These are phyloP conservation scores for Andinoacara biseriatus DNA, from an alignment of 2,113 vertebrate species.

Conservation along the genomic window DNA sequence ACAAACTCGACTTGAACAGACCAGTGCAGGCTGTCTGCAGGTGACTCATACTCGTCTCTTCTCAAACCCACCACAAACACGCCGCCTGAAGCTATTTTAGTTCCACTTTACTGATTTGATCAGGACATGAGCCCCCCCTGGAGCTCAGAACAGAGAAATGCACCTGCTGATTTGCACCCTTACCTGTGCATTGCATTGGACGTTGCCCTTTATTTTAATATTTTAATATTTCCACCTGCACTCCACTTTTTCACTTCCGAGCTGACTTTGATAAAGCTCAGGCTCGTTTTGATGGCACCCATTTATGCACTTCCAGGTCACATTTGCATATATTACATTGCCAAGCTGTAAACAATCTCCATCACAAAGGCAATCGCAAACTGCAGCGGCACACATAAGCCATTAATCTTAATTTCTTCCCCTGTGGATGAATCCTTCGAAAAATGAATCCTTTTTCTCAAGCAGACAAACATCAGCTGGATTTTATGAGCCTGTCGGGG, in stretches of 20 bases:
- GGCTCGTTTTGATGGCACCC: not conserved
- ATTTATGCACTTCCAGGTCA: conserved; percentile 32
- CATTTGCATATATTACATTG: conserved; percentile 34
- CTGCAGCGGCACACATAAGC: conserved; percentile 1
- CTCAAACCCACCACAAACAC: not conserved
- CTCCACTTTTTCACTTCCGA: not conserved
- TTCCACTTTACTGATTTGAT: not conserved
- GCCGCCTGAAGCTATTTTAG: conserved; percentile 14
- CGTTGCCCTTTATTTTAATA: not conserved
- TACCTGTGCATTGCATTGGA: not conserved
- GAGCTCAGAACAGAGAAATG: not conserved
- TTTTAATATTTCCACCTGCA: not conserved
- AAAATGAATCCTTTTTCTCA: conserved; percentile 33
- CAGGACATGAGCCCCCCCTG: conserved; percentile 11
- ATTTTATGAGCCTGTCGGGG: conserved; percentile 51
- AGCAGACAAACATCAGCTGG: conserved; percentile 43
- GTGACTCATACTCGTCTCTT: conserved; percentile 32
- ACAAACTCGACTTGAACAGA: not conserved
- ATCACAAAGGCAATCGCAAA: conserved; percentile 18
- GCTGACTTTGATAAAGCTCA: not conserved
- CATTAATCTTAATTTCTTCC: conserved; percentile 51
- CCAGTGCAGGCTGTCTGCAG: conserved; percentile 23
- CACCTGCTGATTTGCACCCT: conserved; percentile 16
- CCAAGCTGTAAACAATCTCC: conserved; percentile 24
- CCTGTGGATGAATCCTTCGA: conserved; percentile 30